phyloP scores from a whole-genome alignment of 2,113 vertebrate species.

The Nestor notabilis region DNA sequence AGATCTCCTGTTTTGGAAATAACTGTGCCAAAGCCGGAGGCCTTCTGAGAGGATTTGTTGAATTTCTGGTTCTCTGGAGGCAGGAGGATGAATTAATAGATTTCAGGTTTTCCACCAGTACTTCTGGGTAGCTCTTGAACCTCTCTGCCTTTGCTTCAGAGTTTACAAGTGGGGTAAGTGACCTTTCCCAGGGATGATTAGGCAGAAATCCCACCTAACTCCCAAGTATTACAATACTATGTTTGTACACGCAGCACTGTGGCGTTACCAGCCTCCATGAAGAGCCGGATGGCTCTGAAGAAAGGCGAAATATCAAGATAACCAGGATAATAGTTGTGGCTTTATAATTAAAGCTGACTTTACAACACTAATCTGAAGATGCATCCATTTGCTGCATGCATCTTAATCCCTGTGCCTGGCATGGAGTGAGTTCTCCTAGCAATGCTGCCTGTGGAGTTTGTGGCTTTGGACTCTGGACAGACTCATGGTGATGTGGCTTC shows the following conservation, averaged over 20 bases:
- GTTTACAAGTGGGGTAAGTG: not conserved
- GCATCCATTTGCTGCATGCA: not conserved
- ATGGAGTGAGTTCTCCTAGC: not conserved
- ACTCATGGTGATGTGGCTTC: not conserved
- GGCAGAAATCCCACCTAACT: not conserved
- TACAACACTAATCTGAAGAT: not conserved
- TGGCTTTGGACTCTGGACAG: not conserved
- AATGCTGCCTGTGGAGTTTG: rapidly evolving
- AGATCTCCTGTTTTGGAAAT: not conserved
- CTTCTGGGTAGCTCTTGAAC: not conserved
- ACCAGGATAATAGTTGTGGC: not conserved
- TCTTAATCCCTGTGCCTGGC: not conserved
- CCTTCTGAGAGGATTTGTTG: not conserved
- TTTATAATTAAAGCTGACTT: not conserved
- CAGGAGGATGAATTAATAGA: not conserved
- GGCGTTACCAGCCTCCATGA: not conserved
- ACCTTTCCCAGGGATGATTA: rapidly evolving
- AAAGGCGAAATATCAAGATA: not conserved
- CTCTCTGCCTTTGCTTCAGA: not conserved
- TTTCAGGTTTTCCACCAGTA: not conserved
- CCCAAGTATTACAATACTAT: not conserved
- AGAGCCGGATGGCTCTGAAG: not conserved
- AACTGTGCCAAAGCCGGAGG: not conserved
- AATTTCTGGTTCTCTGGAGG: not conserved
- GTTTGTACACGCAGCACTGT: not conserved